Base-by-base conservation (phyloP, 2,113 vertebrate species). In the Salvelinus alpinus region DNA sequence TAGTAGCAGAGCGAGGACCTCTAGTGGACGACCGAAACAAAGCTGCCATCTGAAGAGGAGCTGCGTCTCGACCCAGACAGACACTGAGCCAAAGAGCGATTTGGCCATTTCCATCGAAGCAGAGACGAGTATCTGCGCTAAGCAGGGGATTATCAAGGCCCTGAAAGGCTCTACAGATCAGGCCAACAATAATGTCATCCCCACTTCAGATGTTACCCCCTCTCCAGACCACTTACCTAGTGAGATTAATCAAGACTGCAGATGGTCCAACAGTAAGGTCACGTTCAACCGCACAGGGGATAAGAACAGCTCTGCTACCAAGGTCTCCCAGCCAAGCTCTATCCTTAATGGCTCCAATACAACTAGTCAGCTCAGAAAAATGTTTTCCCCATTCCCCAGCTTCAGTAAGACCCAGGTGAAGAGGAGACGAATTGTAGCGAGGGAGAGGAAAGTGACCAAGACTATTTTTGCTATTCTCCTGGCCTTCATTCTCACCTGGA, bases 401-500 rank as follows among this genome's bases (percentile, higher is more conserved):
- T 94, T 95, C 0, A 94, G 93, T 65, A 93, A 94, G 47, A 95
- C 93, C 87, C 94, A 94, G 69, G 94, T 94, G n/a, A 89, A 92
- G 82, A 91, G 95, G 86, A 83, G 93, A 31, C 94, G 93, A 29
- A 95, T 95, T 88, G 92, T 94, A 0, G 95, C 94, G 13, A 92
- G 97, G 73, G 96, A 98, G 86, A 94, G 95, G 85, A 96, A 96
- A 84, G 96, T 99, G 80, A 98, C 97, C 0, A 92, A 93, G 79
- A 98, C 96, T 83, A 95, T 99, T 85, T 95, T 98, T 71, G 95
- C 96, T 78, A 96, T 99, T 81, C 88, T 99, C 67, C 88, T 98
- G 78, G 95, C 95, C 65, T 99, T 99, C 91, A 94, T 98, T 76
- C 27, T 97, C 78, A 98, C 97, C 9, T 98, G 97, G 96, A 96